phyloP scores from a whole-genome alignment of 1,140 invertebrate species.

The Anastrepha ludens region DNA sequence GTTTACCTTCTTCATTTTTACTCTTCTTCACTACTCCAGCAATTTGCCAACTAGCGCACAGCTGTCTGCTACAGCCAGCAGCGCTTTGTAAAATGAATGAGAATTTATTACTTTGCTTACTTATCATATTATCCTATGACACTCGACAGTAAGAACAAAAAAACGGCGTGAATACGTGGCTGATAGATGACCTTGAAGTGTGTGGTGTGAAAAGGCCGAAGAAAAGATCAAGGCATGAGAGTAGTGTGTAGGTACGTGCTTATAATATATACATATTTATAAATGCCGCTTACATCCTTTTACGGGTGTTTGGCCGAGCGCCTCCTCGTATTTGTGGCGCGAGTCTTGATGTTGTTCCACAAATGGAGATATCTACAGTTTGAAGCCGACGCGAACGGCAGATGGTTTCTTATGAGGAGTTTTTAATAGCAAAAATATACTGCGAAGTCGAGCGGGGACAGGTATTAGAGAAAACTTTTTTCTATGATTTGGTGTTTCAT shows the following conservation, averaged over 20 bases:
- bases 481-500: too few species aligned
- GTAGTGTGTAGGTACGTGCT: background rate
- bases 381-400: too few species aligned
- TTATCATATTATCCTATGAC: background rate
- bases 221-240: background rate
- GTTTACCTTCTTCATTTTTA: background rate
- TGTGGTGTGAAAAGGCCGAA: background rate
- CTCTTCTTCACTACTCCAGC: background rate
- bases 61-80: background rate
- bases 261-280: background rate
- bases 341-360: too few species aligned
- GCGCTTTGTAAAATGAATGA: background rate
- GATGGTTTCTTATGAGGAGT: too few species aligned
- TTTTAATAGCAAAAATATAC: too few species aligned
- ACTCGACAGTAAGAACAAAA: background rate
- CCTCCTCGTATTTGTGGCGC: too few species aligned
- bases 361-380: too few species aligned
- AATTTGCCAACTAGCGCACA: background rate
- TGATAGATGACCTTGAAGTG: background rate
- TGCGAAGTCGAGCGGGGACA: too few species aligned
- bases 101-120: background rate
- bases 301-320: too few species aligned
- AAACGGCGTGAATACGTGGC: background rate
- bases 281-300: too few species aligned
- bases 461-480: too few species aligned